Percentiles rank a stretch among this genome's conserved stretches.
phyloP scores from a whole-genome alignment of 2,888 invertebrate genomes.

The Eristalis pertinax region DNA sequence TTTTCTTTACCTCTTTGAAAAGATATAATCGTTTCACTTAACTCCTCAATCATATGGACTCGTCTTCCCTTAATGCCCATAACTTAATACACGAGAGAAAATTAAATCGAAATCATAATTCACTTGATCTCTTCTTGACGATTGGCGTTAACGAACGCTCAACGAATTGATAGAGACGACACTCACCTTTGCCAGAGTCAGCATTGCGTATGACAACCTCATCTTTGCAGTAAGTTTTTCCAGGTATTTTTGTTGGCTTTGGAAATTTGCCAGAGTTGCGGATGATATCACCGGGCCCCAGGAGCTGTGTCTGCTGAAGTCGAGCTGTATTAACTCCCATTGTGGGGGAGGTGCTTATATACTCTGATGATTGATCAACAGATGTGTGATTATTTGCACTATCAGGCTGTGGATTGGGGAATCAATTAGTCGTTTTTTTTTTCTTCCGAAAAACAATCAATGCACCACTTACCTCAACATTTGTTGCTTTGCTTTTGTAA shows the following conservation, averaged over 20 bases:
- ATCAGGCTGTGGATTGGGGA: slow-evolving; percentile 73
- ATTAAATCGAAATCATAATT: slow-evolving; percentile 56
- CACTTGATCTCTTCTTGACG: slow-evolving; percentile 1
- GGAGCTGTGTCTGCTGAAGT: slow-evolving; percentile 82
- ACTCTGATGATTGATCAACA: slow-evolving; percentile 79
- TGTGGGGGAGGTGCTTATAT: slow-evolving; percentile 83
- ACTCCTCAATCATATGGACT: slow-evolving; percentile 99
- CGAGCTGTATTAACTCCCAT: slow-evolving; percentile 79
- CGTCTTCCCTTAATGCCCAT: slow-evolving; percentile 99
- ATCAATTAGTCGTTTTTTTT: neutral
- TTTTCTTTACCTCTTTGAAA: slow-evolving; percentile 97
- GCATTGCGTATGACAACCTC: slow-evolving; percentile 97
- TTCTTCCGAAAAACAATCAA: neutral
- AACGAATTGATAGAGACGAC: neutral
- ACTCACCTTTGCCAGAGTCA: slow-evolving; percentile 96
- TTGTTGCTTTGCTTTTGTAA: slow-evolving; percentile 88
- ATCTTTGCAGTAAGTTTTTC: slow-evolving; percentile 96
- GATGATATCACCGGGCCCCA: slow-evolving; percentile 92
- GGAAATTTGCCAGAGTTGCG: slow-evolving; percentile 94
- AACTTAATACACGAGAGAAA: slow-evolving; percentile 83
- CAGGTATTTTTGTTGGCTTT: slow-evolving; percentile 94
- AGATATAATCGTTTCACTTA: slow-evolving; percentile 98
- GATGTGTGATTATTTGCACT: slow-evolving; percentile 70
- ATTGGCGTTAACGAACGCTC: neutral
- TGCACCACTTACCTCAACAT: slow-evolving; percentile 82